Conservation (phyloP, 2,888 invertebrate species). For the Spisula subtruncata region DNA sequence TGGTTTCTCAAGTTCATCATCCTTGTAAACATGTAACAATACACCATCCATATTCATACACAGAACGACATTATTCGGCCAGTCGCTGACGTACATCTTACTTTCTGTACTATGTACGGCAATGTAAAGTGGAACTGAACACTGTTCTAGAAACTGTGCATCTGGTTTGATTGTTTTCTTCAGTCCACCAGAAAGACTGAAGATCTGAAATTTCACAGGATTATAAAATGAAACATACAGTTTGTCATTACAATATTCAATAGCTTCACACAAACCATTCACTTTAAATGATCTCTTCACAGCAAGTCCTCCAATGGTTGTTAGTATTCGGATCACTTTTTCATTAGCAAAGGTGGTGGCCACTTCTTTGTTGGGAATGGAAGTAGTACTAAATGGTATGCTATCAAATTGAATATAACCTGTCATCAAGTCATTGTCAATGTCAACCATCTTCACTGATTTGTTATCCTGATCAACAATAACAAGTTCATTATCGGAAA, state of each 20-base stretch:
- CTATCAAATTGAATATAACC: background rate
- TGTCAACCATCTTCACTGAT: conserved; percentile 20
- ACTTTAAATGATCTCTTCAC: background rate
- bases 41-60: conserved; percentile 17
- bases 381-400: background rate
- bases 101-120: conserved; percentile 21
- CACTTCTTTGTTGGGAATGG: background rate
- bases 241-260: background rate
- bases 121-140: background rate
- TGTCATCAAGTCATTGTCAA: background rate
- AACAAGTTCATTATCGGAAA: background rate
- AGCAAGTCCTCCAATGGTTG: background rate
- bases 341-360: background rate
- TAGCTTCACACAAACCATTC: conserved; percentile 1
- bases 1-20: background rate
- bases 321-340: background rate
- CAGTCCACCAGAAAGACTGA: background rate
- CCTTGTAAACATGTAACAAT: background rate
- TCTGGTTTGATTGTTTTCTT: conserved; percentile 20
- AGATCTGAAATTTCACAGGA: conserved; percentile 1
- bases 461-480: background rate
- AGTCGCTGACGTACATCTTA: conserved; percentile 8
- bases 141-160: background rate
- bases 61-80: background rate
- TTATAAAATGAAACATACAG: conserved; percentile 1